Evolutionary conservation across 2,113 vertebrate species (phyloP).

Genomic region (Chaetops frenatus): DNA sequence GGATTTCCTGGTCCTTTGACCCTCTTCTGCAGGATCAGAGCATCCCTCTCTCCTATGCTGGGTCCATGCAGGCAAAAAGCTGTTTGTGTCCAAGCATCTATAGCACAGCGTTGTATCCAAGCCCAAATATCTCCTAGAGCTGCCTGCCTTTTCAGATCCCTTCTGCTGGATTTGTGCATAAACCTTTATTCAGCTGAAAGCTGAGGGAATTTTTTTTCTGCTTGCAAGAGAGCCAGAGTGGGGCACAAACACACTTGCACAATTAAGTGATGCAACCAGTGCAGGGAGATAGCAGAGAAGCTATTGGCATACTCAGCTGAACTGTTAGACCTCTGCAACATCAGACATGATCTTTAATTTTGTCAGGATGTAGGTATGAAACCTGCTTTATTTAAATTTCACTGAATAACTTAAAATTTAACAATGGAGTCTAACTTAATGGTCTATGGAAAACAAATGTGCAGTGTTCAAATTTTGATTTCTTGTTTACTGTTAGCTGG

Average conservation of each 20-base stretch:
- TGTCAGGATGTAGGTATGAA: not conserved
- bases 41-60: not conserved
- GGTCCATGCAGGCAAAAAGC: rapidly evolving
- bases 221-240: not conserved
- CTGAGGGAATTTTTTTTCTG: not conserved
- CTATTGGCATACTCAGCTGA: not conserved
- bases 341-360: not conserved
- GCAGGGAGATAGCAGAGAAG: not conserved
- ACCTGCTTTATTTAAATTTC: not conserved
- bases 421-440: not conserved
- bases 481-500: not conserved
- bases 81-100: not conserved
- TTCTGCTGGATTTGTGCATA: not conserved
- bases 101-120: not conserved
- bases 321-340: not conserved
- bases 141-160: not conserved
- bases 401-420: not conserved
- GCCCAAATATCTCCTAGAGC: not conserved
- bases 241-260: not conserved
- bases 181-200: not conserved
- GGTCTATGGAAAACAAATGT: not conserved
- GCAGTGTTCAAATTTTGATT: not conserved
- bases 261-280: not conserved
- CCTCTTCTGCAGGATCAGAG: not conserved
- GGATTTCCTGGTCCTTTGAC: not conserved